phyloP scores from a whole-genome alignment of 2,888 invertebrate genomes.

The Neoitamus cyanurus region DNA sequence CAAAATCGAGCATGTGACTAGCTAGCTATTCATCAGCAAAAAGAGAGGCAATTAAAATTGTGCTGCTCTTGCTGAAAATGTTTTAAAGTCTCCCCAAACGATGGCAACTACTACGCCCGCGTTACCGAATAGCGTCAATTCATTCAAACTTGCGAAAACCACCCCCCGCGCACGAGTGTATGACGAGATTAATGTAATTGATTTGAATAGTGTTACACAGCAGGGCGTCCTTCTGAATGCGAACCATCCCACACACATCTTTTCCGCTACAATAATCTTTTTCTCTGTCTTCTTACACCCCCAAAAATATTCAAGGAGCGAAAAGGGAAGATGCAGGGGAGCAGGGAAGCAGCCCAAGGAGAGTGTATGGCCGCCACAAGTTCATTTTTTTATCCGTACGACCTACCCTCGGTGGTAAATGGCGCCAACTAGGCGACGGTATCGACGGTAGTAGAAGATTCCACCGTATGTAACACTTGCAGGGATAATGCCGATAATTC shows the following conservation, averaged over 20 bases:
- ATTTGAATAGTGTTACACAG: conserved; percentile 50
- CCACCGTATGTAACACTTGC: conserved; percentile 45
- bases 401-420: conserved; percentile 61
- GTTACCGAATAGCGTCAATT: neutral
- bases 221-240: neutral
- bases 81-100: neutral
- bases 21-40: neutral
- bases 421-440: conserved; percentile 65
- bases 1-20: neutral
- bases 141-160: neutral
- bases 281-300: conserved; percentile 38
- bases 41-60: neutral
- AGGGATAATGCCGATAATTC: conserved; percentile 22
- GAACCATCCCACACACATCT: conserved; percentile 9
- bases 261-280: conserved; percentile 39
- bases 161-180: neutral
- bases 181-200: conserved; percentile 49
- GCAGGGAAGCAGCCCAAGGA: neutral
- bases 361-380: conserved; percentile 42
- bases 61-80: neutral
- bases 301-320: neutral
- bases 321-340: neutral
- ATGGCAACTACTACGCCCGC: neutral
- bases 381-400: conserved; percentile 38
- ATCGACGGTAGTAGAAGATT: conserved; percentile 25